Evolutionary conservation across 2,113 vertebrate genomes (phyloP).

Genomic region (Calonectris borealis): DNA sequence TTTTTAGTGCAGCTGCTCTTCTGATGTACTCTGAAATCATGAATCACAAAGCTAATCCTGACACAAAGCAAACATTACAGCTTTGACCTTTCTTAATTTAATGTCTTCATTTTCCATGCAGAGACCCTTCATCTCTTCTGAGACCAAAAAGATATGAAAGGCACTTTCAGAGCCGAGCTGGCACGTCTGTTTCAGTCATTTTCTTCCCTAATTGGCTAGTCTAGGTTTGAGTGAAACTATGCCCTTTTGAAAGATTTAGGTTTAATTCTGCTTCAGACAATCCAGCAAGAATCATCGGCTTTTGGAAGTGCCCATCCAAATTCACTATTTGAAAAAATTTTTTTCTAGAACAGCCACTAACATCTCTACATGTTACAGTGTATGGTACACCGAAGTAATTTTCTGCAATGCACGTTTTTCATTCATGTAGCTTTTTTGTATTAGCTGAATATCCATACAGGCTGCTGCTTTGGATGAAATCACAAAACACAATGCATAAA

Average conservation of each 20-base stretch:
- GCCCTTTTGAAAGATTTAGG: not conserved
- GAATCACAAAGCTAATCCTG: not conserved
- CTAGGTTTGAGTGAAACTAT: not conserved
- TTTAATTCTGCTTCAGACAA: not conserved
- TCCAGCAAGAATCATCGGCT: not conserved
- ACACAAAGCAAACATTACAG: not conserved
- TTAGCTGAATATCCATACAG: not conserved
- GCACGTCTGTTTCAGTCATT: not conserved
- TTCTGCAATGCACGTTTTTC: not conserved
- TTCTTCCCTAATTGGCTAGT: not conserved
- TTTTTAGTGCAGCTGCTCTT: not conserved
- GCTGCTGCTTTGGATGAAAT: not conserved
- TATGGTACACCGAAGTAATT: not conserved
- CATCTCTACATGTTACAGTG: not conserved
- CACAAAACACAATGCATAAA: not conserved
- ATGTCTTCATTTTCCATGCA: not conserved
- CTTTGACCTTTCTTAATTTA: not conserved
- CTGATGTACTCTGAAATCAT: not conserved
- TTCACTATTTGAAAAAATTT: not conserved
- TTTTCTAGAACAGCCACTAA: not conserved
- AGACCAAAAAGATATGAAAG: not conserved
- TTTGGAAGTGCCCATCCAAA: not conserved
- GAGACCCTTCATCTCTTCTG: not conserved
- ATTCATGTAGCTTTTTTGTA: not conserved
- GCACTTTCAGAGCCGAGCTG: not conserved